Conservation (phyloP, 2,797 vertebrate genomes). For the Paedocypris micromegethes region DNA sequence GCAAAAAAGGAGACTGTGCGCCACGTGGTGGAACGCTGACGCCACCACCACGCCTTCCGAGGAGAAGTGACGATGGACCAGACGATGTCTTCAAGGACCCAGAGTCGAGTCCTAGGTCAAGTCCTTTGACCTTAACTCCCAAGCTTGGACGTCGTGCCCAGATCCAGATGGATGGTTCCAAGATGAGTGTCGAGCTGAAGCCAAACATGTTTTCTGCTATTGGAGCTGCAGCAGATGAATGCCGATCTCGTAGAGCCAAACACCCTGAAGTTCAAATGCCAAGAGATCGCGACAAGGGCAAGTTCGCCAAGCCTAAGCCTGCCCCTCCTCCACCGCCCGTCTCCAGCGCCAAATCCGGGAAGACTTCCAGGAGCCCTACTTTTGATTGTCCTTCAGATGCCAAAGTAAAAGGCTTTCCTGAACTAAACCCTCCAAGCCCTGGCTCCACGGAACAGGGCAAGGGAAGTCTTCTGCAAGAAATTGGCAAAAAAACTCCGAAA, state of each 20-base stretch:
- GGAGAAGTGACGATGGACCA: constrained; percentile 70
- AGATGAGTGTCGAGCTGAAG: constrained; percentile 74
- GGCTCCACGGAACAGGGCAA: constrained; percentile 61
- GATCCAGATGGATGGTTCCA: constrained; percentile 67
- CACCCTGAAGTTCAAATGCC: constrained; percentile 65
- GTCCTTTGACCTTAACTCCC: constrained; percentile 80
- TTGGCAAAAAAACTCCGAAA: constrained; percentile 69
- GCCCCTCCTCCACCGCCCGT: constrained; percentile 82
- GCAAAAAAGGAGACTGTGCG: constrained; percentile 76
- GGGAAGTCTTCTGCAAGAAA: constrained; percentile 53
- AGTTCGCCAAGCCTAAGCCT: constrained; percentile 82
- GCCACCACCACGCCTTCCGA: constrained; percentile 81
- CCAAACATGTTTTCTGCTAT: constrained; percentile 64
- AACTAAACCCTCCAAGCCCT: constrained; percentile 60
- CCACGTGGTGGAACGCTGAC: constrained; percentile 77
- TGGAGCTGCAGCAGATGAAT: constrained; percentile 75
- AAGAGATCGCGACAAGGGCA: constrained; percentile 83
- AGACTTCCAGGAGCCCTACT: constrained; percentile 71
- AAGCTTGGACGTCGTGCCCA: constrained; percentile 76
- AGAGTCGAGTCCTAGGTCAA: constrained; percentile 82
- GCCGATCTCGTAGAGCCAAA: constrained; percentile 79
- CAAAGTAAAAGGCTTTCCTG: constrained; percentile 70
- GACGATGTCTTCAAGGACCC: constrained; percentile 80
- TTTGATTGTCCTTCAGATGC: constrained; percentile 70
- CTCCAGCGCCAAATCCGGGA: constrained; percentile 71